phyloP scores from a whole-genome alignment of 2,888 invertebrate species.

The Heliothis peltigera region DNA sequence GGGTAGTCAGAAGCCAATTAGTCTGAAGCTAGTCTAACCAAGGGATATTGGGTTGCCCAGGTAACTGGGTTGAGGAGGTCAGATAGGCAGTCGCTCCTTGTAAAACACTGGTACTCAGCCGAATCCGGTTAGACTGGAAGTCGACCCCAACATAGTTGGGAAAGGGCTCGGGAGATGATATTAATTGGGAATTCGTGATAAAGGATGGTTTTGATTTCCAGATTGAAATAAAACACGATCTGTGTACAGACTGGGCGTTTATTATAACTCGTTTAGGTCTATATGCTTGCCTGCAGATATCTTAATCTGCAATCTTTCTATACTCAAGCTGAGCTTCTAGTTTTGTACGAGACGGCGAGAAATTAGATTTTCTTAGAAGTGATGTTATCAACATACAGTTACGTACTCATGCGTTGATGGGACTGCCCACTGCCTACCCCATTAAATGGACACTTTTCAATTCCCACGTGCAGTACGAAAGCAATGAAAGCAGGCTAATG shows the following conservation, averaged over 20 bases:
- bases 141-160: too few relatives aligned
- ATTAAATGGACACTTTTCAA: not conserved
- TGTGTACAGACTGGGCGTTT: not conserved
- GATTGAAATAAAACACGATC: not conserved
- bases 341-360: conserved; percentile 3
- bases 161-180: too few relatives aligned
- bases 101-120: too few relatives aligned
- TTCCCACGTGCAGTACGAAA: not conserved
- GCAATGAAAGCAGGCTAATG: not conserved
- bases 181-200: conserved; percentile 10
- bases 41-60: too few relatives aligned
- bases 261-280: not conserved
- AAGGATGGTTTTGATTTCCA: not conserved
- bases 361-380: conserved; percentile 5
- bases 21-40: too few relatives aligned
- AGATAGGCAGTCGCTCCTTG: too few relatives aligned
- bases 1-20: too few relatives aligned
- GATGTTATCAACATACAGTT: conserved; percentile 1
- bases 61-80: too few relatives aligned
- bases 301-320: not conserved
- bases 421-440: not conserved
- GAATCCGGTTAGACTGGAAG: too few relatives aligned
- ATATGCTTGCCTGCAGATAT: not conserved
- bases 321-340: not conserved
- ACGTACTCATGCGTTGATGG: not conserved